Conservation (phyloP, 2,888 invertebrate species). For the Mesorhabditis sp. region DNA sequence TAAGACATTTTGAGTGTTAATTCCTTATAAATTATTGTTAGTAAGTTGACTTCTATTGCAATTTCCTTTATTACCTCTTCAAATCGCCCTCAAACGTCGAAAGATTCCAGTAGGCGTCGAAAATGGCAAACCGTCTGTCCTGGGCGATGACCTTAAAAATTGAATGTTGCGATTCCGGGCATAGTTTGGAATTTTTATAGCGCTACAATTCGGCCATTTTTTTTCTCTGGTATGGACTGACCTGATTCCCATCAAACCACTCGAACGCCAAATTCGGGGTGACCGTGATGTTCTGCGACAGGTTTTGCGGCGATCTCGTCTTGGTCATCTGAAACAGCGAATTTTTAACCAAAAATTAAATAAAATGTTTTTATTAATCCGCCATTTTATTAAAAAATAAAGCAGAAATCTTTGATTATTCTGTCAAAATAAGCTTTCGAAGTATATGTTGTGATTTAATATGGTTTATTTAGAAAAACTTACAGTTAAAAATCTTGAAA, state of each 20-base stretch:
- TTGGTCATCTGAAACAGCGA: slow-evolving; percentile 30
- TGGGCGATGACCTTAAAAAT: slow-evolving; percentile 14
- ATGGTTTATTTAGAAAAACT: too few relatives aligned
- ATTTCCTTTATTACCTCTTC: slow-evolving; percentile 13
- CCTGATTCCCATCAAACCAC: slow-evolving; percentile 52
- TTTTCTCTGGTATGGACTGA: slow-evolving; percentile 12
- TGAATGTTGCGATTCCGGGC: not conserved
- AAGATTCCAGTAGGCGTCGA: slow-evolving; percentile 54
- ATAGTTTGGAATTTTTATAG: not conserved
- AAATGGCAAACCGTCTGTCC: slow-evolving; percentile 48
- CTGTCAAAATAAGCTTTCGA: too few relatives aligned
- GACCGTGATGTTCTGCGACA: slow-evolving; percentile 43
- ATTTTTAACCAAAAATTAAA: not conserved
- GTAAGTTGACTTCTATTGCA: too few relatives aligned
- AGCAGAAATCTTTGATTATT: too few relatives aligned
- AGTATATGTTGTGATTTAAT: too few relatives aligned
- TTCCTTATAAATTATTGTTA: too few relatives aligned
- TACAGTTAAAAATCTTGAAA: too few relatives aligned
- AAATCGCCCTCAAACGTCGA: slow-evolving; percentile 42
- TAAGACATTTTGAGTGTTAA: too few relatives aligned
- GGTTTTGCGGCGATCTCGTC: slow-evolving; percentile 41
- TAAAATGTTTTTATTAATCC: not conserved
- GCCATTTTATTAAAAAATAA: too few relatives aligned
- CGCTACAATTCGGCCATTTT: not conserved
- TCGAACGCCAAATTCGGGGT: slow-evolving; percentile 47